Evolutionary conservation across 2,797 vertebrate genomes (phyloP).

Genomic region (Sibirionetta formosa): DNA sequence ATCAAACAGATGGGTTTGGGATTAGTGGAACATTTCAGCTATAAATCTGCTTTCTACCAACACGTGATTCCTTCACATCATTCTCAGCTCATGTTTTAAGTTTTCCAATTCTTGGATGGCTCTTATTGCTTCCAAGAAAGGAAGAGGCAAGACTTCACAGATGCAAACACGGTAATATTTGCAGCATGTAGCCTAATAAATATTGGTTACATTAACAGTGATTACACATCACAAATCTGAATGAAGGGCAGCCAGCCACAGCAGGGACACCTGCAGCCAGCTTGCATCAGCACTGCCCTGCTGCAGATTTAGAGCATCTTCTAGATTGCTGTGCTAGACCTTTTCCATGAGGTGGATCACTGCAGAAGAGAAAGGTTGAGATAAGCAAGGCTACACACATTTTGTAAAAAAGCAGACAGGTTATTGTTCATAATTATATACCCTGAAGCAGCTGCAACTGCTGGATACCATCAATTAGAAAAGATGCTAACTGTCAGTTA

Average conservation of each 20-base stretch:
- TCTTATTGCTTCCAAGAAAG: not conserved
- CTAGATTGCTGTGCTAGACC: not conserved
- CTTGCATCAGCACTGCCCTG: fast-evolving
- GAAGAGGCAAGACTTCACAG: not conserved
- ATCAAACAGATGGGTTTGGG: not conserved
- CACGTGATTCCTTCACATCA: not conserved
- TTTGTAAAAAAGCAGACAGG: not conserved
- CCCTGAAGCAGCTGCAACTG: not conserved
- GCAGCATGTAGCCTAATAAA: not conserved
- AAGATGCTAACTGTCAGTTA: not conserved
- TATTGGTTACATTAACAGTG: fast-evolving
- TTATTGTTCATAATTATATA: not conserved
- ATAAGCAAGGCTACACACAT: not conserved
- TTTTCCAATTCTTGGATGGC: not conserved
- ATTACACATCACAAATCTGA: not conserved
- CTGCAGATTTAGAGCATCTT: not conserved
- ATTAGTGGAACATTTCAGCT: not conserved
- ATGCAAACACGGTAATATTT: not conserved
- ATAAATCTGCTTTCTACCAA: slow-evolving; percentile 5
- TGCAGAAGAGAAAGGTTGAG: not conserved
- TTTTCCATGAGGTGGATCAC: not conserved
- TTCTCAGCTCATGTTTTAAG: not conserved
- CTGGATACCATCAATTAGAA: not conserved
- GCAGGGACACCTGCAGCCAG: not conserved
- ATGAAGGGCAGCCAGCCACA: not conserved